phyloP scores from a whole-genome alignment of 1,140 invertebrate genomes.

The Lysiphlebus fabarum region DNA sequence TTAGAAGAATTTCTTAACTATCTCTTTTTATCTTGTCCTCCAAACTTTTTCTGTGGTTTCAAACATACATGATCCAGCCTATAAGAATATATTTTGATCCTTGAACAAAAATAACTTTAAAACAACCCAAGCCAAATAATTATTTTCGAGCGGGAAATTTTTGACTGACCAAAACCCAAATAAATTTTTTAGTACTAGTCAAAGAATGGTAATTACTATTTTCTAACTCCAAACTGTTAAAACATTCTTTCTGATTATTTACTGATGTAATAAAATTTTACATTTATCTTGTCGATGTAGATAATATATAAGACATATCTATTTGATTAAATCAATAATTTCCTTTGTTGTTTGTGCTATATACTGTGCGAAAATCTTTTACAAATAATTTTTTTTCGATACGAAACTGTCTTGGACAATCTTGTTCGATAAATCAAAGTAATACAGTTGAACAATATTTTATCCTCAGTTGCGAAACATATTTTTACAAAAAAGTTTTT shows the following conservation, averaged over 20 bases:
- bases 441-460: conserved; percentile 26
- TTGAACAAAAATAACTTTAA: background rate
- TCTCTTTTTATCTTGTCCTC: conserved; percentile 17
- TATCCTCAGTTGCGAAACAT: background rate
- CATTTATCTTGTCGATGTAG: too few species aligned
- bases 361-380: conserved; percentile 2
- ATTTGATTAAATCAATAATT: conserved; percentile 4
- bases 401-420: conserved; percentile 22
- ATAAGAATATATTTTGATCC: conserved; percentile 3
- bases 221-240: too few species aligned
- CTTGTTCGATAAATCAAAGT: conserved; percentile 30
- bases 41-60: conserved; percentile 11
- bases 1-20: background rate
- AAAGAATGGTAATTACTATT: too few species aligned
- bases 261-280: too few species aligned
- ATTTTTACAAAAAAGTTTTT: background rate
- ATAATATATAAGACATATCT: background rate
- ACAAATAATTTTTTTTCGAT: background rate
- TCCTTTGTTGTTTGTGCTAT: background rate
- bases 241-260: too few species aligned
- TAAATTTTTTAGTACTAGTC: too few species aligned
- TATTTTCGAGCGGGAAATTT: too few species aligned
- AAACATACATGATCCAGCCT: background rate
- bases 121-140: too few species aligned
- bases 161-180: too few species aligned